Evolutionary conservation across 2,113 vertebrate genomes (phyloP).

Genomic region (Danionella cerebrum): DNA sequence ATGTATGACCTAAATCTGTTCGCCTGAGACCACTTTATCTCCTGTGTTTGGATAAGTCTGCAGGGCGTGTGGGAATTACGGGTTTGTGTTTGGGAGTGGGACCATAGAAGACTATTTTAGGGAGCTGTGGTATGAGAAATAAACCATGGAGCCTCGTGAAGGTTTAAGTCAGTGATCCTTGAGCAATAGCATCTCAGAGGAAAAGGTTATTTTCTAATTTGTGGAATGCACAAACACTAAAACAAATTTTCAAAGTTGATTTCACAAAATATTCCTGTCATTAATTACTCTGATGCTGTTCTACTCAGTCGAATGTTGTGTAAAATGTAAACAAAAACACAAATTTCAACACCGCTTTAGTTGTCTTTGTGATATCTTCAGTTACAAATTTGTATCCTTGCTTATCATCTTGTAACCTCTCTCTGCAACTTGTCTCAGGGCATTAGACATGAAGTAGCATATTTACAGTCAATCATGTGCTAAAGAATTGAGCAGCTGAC

Average conservation of each 20-base stretch:
- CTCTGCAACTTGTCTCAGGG: too few species aligned
- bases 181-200: conserved; percentile 15
- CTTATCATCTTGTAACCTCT: too few species aligned
- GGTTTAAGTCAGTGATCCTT: conserved; percentile 35
- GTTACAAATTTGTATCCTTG: too few species aligned
- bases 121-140: conserved; percentile 59
- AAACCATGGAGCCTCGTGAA: conserved; percentile 27
- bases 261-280: too few species aligned
- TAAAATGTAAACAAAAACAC: too few species aligned
- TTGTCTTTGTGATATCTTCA: too few species aligned
- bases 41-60: not conserved
- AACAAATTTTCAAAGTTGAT: too few species aligned
- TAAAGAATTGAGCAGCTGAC: not conserved
- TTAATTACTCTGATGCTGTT: too few species aligned
- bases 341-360: too few species aligned
- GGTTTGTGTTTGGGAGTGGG: conserved; percentile 45
- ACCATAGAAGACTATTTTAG: conserved; percentile 54
- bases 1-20: not conserved
- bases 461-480: not conserved
- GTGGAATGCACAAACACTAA: not conserved
- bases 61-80: conserved; percentile 30
- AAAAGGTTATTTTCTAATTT: not conserved
- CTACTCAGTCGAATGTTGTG: too few species aligned
- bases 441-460: too few species aligned
- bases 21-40: not conserved